Evolutionary conservation across 1,140 invertebrate species (phyloP), one percentile per base, ranked within the genome.

Genomic region (Prorops nasuta): DNA sequence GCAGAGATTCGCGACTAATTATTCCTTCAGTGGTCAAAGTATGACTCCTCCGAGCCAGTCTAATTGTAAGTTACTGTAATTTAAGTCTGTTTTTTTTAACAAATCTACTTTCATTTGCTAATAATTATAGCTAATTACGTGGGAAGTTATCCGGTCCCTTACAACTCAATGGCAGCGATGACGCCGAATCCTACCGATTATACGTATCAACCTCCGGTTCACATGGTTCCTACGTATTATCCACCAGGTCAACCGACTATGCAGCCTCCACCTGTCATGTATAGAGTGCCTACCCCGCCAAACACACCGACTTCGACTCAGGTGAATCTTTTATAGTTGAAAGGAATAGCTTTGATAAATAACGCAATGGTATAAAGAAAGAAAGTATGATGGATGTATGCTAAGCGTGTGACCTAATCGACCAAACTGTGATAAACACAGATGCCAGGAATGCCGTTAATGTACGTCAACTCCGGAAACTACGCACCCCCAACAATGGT

Each of bases 291-390:
- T n/a, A 76, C 74, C 18, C 71, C 73, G 21, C 72, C 73, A 9
- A 75, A 71, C 38, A 76, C 73, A n/a, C 73, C 72, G 15, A 75
- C 69, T n/a, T 66, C 69, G 10, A 76, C 63, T 66, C 72, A 77
- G 62, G 70, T 68, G 50, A 48, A 35, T 16, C 24, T 42, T 20
- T 35, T 20, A 28, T 6, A 28, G 4, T 48, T 9, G 40, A 41
- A 20, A 38, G 0, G 12, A 41, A 41, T 46, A 4, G n/a, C 17
- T 15, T 35, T 35, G 9, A 14, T 19, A 2, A 15, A 21, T 16
- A n/a, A n/a, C n/a, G n/a, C n/a, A n/a, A n/a, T n/a, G n/a, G n/a
- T n/a, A n/a, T n/a, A n/a, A n/a, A n/a, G n/a, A n/a, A n/a, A n/a
- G n/a, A n/a, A n/a, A n/a, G n/a, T n/a, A n/a, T n/a, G n/a, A n/a